Conservation (phyloP, 2,113 vertebrate genomes). For the Peromyscus leucopus region DNA sequence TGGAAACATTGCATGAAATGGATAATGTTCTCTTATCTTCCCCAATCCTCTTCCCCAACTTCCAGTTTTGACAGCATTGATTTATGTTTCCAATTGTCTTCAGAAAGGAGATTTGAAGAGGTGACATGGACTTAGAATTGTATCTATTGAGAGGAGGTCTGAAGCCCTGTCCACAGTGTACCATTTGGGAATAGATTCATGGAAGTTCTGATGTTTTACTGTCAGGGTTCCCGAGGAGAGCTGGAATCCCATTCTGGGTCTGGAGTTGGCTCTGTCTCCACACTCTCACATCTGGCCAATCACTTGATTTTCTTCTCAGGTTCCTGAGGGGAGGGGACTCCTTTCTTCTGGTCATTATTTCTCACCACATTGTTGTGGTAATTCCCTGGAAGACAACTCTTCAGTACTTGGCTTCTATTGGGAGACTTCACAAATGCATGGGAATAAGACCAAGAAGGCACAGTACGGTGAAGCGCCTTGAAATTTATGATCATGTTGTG, state of each 20-base stretch:
- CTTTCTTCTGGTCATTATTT: background rate
- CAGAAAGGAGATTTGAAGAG: conserved; percentile 42
- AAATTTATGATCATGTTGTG: conserved; percentile 64
- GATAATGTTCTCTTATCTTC: conserved; percentile 49
- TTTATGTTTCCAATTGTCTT: conserved; percentile 70
- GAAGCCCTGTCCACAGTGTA: conserved; percentile 1
- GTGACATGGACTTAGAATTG: background rate
- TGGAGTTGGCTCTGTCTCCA: conserved; percentile 34
- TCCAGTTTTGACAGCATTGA: conserved; percentile 45
- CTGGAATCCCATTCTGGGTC: conserved; percentile 2
- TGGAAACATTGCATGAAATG: conserved; percentile 31
- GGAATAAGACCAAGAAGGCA: conserved; percentile 31
- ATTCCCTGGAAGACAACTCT: conserved; percentile 53
- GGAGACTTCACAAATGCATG: background rate
- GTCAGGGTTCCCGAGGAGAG: conserved; percentile 56
- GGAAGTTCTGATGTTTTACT: conserved; percentile 27
- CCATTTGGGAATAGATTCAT: conserved; percentile 68
- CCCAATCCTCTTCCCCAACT: conserved; percentile 36
- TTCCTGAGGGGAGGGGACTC: background rate
- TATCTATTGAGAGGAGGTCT: background rate
- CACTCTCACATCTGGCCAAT: conserved; percentile 33
- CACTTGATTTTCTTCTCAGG: conserved; percentile 49
- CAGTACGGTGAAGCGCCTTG: conserved; percentile 47
- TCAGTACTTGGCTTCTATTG: conserved; percentile 34
- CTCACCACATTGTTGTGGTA: background rate